Conservation (phyloP, 2,888 invertebrate genomes). For the Parnassius smintheus region DNA sequence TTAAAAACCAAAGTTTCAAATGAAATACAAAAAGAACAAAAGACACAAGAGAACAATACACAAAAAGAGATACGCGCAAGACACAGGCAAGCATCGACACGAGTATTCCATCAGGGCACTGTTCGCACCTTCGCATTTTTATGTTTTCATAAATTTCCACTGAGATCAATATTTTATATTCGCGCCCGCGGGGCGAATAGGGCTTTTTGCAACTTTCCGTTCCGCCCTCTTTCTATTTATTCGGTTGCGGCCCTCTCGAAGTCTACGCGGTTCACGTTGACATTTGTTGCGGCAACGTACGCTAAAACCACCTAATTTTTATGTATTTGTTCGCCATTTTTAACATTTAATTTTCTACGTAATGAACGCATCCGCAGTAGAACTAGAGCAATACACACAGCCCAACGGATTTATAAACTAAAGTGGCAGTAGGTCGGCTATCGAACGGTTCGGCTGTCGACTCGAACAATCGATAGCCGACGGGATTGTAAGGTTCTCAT, state of each 20-base stretch:
- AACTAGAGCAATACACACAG: too few relatives aligned
- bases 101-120: slow-evolving; percentile 61
- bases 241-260: slow-evolving; percentile 38
- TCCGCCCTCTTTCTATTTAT: slow-evolving; percentile 36
- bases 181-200: slow-evolving; percentile 59
- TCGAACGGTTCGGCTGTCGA: too few relatives aligned
- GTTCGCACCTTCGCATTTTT: slow-evolving; percentile 69
- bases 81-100: slow-evolving; percentile 37
- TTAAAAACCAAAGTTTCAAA: too few relatives aligned
- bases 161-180: slow-evolving; percentile 77
- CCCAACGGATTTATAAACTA: too few relatives aligned
- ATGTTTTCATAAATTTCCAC: slow-evolving; percentile 77
- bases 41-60: neutral
- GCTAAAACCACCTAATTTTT: too few relatives aligned
- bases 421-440: too few relatives aligned
- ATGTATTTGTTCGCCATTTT: too few relatives aligned
- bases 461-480: too few relatives aligned
- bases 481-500: too few relatives aligned
- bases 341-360: too few relatives aligned
- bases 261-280: slow-evolving; percentile 53
- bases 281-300: slow-evolving; percentile 41
- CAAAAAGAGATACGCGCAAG: neutral
- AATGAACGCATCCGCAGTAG: too few relatives aligned
- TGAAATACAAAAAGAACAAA: too few relatives aligned
- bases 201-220: slow-evolving; percentile 45